These are phyloP conservation scores for Eufriesea mexicana DNA, from an alignment of 1,140 invertebrate genomes.

Conservation along the genomic window DNA sequence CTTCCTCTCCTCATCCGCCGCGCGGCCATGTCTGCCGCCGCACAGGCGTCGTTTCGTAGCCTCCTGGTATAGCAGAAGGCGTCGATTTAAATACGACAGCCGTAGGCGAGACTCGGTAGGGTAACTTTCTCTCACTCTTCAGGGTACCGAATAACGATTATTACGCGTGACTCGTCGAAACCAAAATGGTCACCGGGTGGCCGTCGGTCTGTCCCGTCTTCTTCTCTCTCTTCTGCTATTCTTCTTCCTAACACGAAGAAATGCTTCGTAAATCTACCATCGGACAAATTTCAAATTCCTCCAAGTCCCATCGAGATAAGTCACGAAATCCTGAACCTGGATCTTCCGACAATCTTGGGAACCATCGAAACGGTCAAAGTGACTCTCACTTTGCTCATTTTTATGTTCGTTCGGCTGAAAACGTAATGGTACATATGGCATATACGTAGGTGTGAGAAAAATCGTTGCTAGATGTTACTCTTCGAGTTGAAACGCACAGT, in stretches of 20 bases:
- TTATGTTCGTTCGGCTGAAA: no score
- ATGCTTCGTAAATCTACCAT: no score
- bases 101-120: constrained; percentile 62
- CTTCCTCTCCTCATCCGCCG: constrained; percentile 1
- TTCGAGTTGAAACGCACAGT: no score
- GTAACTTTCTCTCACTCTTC: constrained; percentile 73
- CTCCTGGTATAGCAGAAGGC: constrained; percentile 43
- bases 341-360: no score
- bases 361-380: no score
- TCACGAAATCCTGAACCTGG: no score
- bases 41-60: constrained; percentile 26
- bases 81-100: constrained; percentile 71
- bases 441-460: no score
- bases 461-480: no score
- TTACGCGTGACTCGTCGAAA: constrained; percentile 73
- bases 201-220: constrained; percentile 7
- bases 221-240: not conserved
- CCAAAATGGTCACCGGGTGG: constrained; percentile 56
- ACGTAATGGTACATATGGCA: no score
- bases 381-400: no score
- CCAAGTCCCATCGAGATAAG: no score
- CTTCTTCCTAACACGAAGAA: not conserved
- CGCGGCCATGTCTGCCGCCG: not conserved
- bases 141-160: constrained; percentile 71
- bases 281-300: no score